These are phyloP conservation scores for Styela plicata DNA, from an alignment of 23 tunicate species.

Conservation along the genomic window DNA sequence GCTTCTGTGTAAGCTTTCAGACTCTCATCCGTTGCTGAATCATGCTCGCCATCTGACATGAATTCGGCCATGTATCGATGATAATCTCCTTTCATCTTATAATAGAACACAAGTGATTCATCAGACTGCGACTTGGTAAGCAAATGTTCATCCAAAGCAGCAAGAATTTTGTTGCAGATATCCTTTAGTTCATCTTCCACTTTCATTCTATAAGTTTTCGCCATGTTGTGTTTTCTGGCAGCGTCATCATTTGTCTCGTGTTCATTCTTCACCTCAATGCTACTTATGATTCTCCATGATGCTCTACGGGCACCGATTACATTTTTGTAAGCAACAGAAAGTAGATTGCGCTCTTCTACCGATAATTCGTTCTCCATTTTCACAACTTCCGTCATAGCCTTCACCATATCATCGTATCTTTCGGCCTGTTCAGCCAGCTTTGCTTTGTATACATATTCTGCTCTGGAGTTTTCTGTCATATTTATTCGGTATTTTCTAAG, in stretches of 20 bases:
- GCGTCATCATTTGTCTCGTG: constrained; percentile 1
- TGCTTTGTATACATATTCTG: constrained; percentile 11
- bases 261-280: constrained; percentile 34
- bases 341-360: constrained; percentile 46
- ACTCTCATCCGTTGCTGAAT: not conserved
- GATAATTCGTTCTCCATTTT: constrained; percentile 4
- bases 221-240: not conserved
- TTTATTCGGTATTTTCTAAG: no score
- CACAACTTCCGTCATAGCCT: constrained; percentile 15
- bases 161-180: constrained; percentile 27
- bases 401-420: constrained; percentile 52
- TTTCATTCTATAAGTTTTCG: not conserved
- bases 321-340: constrained; percentile 47
- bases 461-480: no score
- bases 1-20: constrained; percentile 12
- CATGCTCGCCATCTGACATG: not conserved
- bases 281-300: constrained; percentile 30
- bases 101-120: constrained; percentile 10
- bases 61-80: constrained; percentile 22
- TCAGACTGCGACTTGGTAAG: not conserved
- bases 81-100: constrained; percentile 34
- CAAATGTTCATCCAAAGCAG: not conserved
- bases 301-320: constrained; percentile 42
- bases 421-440: constrained; percentile 46
- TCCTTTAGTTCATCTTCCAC: constrained; percentile 39